Evolutionary conservation across 2,888 invertebrate species (phyloP).

Genomic region (Drosophila paucipuncta): DNA sequence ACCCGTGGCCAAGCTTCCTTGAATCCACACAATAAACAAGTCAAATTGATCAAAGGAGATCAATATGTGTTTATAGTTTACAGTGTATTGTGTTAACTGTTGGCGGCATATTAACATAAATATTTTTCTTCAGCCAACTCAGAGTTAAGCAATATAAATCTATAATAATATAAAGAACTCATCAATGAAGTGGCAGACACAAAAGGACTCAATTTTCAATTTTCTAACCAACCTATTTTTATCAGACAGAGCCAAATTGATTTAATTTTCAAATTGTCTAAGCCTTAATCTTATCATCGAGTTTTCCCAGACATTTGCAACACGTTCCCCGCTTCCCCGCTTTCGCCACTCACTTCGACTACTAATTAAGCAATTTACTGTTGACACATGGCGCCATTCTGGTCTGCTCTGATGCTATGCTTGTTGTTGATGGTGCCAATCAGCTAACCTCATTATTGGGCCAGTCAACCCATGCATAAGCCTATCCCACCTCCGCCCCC

Average conservation of each 20-base stretch:
- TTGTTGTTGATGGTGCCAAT: slow-evolving; percentile 41
- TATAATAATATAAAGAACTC: not conserved
- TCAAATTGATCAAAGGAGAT: not conserved
- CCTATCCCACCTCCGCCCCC: not conserved
- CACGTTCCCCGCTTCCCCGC: slow-evolving; percentile 36
- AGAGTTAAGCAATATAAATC: not conserved
- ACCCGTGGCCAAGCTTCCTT: not conserved
- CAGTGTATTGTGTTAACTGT: not conserved
- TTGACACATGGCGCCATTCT: slow-evolving; percentile 38
- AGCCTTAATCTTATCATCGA: slow-evolving; percentile 17
- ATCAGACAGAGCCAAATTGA: slow-evolving; percentile 3
- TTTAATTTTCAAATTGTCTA: slow-evolving; percentile 7
- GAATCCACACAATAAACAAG: not conserved
- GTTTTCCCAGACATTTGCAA: slow-evolving; percentile 39
- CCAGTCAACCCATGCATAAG: not conserved
- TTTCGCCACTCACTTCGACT: slow-evolving; percentile 26
- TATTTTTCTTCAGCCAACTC: not conserved
- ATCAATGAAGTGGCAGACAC: not conserved
- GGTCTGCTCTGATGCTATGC: slow-evolving; percentile 5
- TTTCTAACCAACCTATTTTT: not conserved
- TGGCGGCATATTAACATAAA: not conserved
- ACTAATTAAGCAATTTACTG: slow-evolving; percentile 72
- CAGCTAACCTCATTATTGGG: slow-evolving; percentile 58
- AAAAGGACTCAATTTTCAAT: slow-evolving; percentile 16
- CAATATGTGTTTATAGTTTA: not conserved